These are phyloP conservation scores for Aepyceros melampus DNA, from an alignment of 2,113 vertebrate genomes.

Conservation along the genomic window DNA sequence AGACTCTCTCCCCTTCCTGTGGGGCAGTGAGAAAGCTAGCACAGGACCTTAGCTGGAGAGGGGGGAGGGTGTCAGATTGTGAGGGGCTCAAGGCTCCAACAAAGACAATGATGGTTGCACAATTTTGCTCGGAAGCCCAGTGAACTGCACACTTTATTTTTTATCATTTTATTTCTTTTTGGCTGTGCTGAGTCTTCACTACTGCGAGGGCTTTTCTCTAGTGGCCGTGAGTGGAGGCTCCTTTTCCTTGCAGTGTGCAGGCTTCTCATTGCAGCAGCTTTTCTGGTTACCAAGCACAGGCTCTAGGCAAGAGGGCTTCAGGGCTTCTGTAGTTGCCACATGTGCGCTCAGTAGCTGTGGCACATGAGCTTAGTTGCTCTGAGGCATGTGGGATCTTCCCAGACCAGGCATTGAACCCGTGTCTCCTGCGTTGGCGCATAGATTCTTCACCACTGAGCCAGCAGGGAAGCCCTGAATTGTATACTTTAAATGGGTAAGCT, in stretches of 20 bases:
- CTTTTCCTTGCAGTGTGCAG: not conserved
- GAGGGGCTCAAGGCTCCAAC: not conserved
- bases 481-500: not conserved
- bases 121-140: not conserved
- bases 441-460: not conserved
- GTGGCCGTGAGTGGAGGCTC: not conserved
- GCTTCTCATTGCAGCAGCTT: not conserved
- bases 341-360: not conserved
- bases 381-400: not conserved
- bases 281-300: not conserved
- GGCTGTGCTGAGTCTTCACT: not conserved
- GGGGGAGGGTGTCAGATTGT: not conserved
- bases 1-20: not conserved
- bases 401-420: not conserved
- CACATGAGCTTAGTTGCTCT: not conserved
- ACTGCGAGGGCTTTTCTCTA: not conserved
- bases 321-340: not conserved
- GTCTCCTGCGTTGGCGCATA: not conserved
- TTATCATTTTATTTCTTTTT: not conserved
- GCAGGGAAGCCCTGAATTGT: not conserved
- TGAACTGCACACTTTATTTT: not conserved
- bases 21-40: not conserved
- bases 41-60: not conserved
- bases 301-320: not conserved
- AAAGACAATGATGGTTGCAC: not conserved